Evolutionary conservation across 2,113 vertebrate genomes (phyloP).

Genomic region (Psittacus erithacus): DNA sequence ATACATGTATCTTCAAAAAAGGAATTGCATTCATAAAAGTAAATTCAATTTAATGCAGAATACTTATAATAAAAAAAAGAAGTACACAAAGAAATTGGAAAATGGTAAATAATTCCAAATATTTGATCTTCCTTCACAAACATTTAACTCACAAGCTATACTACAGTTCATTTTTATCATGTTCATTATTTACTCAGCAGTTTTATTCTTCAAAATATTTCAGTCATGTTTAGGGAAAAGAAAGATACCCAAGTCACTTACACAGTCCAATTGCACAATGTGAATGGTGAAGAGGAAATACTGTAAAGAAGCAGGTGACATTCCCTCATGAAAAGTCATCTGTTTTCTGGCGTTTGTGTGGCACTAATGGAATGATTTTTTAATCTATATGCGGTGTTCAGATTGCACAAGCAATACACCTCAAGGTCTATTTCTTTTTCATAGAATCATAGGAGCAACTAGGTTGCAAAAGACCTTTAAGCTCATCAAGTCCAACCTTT

Average conservation of each 20-base stretch:
- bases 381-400: neutral
- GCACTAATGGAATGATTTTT: neutral
- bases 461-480: neutral
- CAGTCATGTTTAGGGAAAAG: neutral
- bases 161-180: neutral
- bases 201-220: neutral
- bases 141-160: neutral
- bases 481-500: neutral
- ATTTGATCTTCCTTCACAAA: neutral
- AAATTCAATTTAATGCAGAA: neutral
- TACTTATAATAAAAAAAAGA: neutral
- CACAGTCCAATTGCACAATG: neutral
- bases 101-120: neutral
- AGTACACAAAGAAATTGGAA: neutral
- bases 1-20: neutral
- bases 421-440: neutral
- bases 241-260: neutral
- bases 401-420: neutral
- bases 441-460: neutral
- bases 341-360: neutral
- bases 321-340: neutral
- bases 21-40: neutral
- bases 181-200: neutral
- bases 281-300: neutral
- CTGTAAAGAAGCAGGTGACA: neutral